Base-by-base conservation (phyloP, 2,888 invertebrate species). In the Epirrhoe tristata region DNA sequence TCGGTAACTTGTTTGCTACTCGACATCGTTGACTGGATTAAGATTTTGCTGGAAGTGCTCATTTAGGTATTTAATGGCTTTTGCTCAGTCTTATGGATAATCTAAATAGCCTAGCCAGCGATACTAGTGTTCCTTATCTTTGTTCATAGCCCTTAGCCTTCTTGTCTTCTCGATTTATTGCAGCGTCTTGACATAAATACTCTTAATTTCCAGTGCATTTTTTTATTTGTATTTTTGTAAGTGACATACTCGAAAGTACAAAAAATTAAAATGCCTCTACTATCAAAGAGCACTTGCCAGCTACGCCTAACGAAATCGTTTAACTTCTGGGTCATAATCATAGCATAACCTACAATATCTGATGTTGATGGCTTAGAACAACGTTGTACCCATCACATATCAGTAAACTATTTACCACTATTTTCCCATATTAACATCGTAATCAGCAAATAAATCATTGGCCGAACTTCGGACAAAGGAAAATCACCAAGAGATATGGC, bases 371-470 rank as follows among this genome's bases (percentile, higher is more conserved):
- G 24, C 24, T 24, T 24, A 24, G 24, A 43, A 43, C 39, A 43
- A 10, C 10, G 39, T 43, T 43, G 12, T 31, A 52, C 31, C 5
- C 24, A 31, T 6, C 5, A 5, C 5, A 52, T 43, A 24, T 31
- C 24, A 32, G 5, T 12, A 17, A 17, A 36, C 17, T 12, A 24
- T 24, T 12, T 31, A 52, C 12, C 31, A 34, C 50, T 32, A 32
- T 31, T 5, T 48, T 51, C 56, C 48, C 59, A 36, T 59, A 67
- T 63, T 59, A 63, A 56, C 59, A 59, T 67, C 56, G 46, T 60
- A 63, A 67, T 67, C 55, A 34, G 36, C 10, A 53, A 53, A 60
- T 67, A 60, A 61, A 67, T 64, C 57, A 60, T 14, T 39, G 43
- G 16, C 60, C 48, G 52, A 59, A 60, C 50, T 58, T 16, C 60